Evolutionary conservation across 2,888 invertebrate species (phyloP), one percentile per base, ranked within the genome.

Genomic region (Lordiphosa fenestrarum): DNA sequence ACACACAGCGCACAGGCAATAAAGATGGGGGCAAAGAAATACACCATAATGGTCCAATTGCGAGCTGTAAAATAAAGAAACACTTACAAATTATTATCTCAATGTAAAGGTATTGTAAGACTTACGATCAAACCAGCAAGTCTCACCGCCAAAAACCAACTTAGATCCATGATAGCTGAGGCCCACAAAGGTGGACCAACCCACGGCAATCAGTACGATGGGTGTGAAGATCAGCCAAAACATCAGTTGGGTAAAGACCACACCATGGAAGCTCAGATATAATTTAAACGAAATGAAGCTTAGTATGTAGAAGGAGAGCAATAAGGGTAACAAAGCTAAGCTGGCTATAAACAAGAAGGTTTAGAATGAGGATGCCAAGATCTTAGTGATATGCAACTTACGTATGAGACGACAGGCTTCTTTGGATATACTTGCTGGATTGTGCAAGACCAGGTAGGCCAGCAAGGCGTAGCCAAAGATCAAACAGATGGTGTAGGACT

Each of bases 91-190:
- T 6, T 4, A 30, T 19, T 1, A 6, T 9, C n/a, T 6, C 9
- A n/a, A 36, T n/a, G 0, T 1, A 15, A 2, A 1, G 1, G 1
- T 1, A 15, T 3, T 2, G 1, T 7, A 2, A 0, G 7, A 81
- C 87, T 85, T 88, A 93, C 93, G 90, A 75, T 87, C 87, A 66
- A 93, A 91, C 91, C 93, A 93, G 82, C 94, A 94, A 60, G 90
- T 91, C 6, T 85, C 87, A 1, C 72, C 73, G 0, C 92, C 93
- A 61, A 93, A 91, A 38, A 90, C 88, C 0, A 93, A 92, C 19
- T 90, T 90, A 9, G 71, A 59, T 0, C 74, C 70, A 6, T 84
- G 70, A 30, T 71, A 61, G 12, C 73, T 83, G 25, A 78, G 73
- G 41, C 77, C 81, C n/a, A 78, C 85, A 9, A 70, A 85, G 9